A percentile compares a stretch with the other conserved stretches of the same genome.
Evolutionary conservation across 2,888 invertebrate species (phyloP).

Genomic region (Seladonia tumulorum): DNA sequence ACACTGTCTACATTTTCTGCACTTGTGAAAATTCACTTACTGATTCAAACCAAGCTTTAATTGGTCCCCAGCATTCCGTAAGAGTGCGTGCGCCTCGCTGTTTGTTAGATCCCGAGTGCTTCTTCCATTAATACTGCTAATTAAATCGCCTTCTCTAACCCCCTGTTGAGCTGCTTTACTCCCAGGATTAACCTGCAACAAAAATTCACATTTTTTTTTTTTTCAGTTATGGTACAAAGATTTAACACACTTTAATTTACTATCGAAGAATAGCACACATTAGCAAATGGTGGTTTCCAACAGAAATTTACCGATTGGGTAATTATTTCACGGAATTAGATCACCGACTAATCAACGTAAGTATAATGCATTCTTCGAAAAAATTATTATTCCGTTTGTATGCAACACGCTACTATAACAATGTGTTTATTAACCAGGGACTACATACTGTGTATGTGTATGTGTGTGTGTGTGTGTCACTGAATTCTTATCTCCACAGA

Average conservation of each 20-base stretch:
- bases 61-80: conserved; percentile 89
- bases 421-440: neutral
- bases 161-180: conserved; percentile 93
- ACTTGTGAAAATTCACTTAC: conserved; percentile 85
- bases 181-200: conserved; percentile 93
- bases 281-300: neutral
- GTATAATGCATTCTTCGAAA: neutral
- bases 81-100: conserved; percentile 90
- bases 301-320: neutral
- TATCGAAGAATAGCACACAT: neutral
- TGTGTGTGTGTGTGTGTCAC: neutral
- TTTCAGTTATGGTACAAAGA: conserved; percentile 3
- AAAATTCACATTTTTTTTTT: conserved; percentile 35
- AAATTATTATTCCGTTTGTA: neutral
- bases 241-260: neutral
- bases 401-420: neutral
- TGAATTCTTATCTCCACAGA: neutral
- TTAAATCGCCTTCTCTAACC: conserved; percentile 92
- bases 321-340: neutral
- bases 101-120: conserved; percentile 89
- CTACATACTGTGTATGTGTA: neutral
- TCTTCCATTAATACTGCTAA: conserved; percentile 91
- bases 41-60: conserved; percentile 90
- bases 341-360: neutral
- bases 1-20: neutral